Base-by-base conservation (phyloP, 2,888 invertebrate genomes). In the Seira sanloemensis region DNA sequence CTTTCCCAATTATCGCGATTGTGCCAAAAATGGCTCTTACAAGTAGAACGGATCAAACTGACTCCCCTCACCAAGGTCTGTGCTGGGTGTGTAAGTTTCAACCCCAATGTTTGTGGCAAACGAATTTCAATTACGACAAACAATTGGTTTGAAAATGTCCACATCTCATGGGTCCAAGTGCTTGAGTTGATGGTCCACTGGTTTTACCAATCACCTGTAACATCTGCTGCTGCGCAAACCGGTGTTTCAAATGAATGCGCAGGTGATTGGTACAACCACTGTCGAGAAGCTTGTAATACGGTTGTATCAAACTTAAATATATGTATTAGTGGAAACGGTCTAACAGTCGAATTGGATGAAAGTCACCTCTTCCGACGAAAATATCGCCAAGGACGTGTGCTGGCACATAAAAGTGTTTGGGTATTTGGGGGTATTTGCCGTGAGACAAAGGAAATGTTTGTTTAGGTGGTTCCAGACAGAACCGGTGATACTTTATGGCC, bases 281-380 rank as follows among this genome's bases (percentile, higher is more conserved):
- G 80, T 16, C 19, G 80, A 7, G 62, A 75, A 37, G 80, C 75
- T 19, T 81, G 80, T 27, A 68, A n/a, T 21, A 37, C 16, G 0
- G 24, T 37, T 0, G 21, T 69, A 0, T 4, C 67, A 0, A 23
- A 62, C 0, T n/a, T 25, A 7, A 62, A 58, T 50, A 46, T 75
- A 1, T 54, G 58, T 18, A 81, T 81, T 23, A 75, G 80, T 16
- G 80, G 80, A 2, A 24, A 2, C 4, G 84, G 84, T 0, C 50
- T 78, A 1, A 50, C 62, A 9, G 84, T 86, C 1, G 86, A 86
- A 62, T 76, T 86, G 0, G 86, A 84, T 25, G 84, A 86, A 58
- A 27, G 27, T 5, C 86, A 86, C 54, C 5, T 84, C 0, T 81
- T n/a, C n/a, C 50, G 18, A 1, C 24, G 86, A 1, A 86, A 86